Conservation (phyloP, 2,113 vertebrate genomes). For the Proteles cristata region DNA sequence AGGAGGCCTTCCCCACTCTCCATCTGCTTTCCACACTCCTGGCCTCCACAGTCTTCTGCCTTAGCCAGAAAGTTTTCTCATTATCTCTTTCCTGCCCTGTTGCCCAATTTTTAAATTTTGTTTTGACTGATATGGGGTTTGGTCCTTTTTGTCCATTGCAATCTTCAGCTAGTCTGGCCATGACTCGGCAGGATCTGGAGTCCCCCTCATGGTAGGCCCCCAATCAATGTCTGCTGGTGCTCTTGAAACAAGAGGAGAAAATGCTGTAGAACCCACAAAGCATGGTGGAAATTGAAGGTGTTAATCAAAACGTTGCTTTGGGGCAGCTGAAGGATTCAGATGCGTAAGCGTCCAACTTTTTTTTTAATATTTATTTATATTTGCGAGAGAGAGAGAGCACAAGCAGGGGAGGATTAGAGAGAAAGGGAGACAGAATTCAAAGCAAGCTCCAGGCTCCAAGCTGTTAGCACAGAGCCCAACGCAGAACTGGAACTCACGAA, state of each 20-base stretch:
- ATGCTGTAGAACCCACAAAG: not conserved
- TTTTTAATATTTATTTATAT: too few relatives aligned
- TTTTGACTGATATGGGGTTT: not conserved
- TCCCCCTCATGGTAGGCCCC: not conserved
- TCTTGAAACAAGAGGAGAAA: constrained; percentile 32
- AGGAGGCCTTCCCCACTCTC: not conserved
- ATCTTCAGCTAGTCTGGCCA: not conserved
- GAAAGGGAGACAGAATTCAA: too few relatives aligned
- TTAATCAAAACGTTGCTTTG: not conserved
- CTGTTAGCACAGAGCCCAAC: too few relatives aligned
- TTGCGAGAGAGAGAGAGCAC: too few relatives aligned
- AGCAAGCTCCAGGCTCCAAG: too few relatives aligned
- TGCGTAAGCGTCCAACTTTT: too few relatives aligned
- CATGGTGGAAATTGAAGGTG: not conserved
- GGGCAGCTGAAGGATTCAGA: too few relatives aligned
- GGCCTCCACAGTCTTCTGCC: not conserved
- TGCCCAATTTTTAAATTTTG: not conserved
- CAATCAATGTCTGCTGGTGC: not conserved
- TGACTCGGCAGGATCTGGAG: not conserved
- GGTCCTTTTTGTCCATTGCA: too few relatives aligned
- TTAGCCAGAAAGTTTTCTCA: not conserved
- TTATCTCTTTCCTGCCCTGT: not conserved
- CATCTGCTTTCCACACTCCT: too few relatives aligned
- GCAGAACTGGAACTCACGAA: too few relatives aligned
- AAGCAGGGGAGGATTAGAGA: too few relatives aligned